These are phyloP conservation scores for Vanessa atalanta DNA, from an alignment of 1,140 invertebrate genomes.

Conservation along the genomic window DNA sequence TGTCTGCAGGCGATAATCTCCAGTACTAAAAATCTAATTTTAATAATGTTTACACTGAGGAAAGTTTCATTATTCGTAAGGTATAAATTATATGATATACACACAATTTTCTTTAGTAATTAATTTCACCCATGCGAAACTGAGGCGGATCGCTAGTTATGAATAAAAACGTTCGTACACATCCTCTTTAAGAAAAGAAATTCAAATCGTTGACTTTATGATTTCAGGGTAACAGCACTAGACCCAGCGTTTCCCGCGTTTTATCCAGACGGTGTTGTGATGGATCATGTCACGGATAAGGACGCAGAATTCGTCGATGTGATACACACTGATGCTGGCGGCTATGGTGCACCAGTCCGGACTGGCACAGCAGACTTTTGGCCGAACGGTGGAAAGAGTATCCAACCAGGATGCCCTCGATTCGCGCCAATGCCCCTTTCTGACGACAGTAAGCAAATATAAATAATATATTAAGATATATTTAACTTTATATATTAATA, in stretches of 20 bases:
- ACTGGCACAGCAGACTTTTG: constrained; percentile 84
- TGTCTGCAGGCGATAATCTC: too few relatives aligned
- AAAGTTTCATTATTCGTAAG: too few relatives aligned
- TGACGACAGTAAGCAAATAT: constrained; percentile 68
- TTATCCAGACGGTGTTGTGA: constrained; percentile 78
- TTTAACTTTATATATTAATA: neutral
- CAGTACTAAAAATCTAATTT: too few relatives aligned
- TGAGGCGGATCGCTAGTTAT: too few relatives aligned
- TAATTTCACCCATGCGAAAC: too few relatives aligned
- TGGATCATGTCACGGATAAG: constrained; percentile 83
- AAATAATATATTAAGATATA: neutral
- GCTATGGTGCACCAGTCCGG: constrained; percentile 80
- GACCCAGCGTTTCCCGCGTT: constrained; percentile 84
- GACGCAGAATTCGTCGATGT: constrained; percentile 86
- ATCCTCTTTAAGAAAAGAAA: too few relatives aligned
- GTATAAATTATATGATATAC: too few relatives aligned
- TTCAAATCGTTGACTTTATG: neutral
- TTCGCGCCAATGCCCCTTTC: constrained; percentile 74
- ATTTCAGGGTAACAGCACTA: constrained; percentile 80
- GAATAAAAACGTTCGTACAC: too few relatives aligned
- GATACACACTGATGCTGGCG: constrained; percentile 85
- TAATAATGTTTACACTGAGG: too few relatives aligned
- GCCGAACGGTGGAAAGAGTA: constrained; percentile 82
- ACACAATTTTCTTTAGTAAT: too few relatives aligned
- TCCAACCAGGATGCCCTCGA: constrained; percentile 82